These are phyloP conservation scores for Dunckerocampus dactyliophorus DNA, from an alignment of 2,113 vertebrate genomes.

Conservation along the genomic window DNA sequence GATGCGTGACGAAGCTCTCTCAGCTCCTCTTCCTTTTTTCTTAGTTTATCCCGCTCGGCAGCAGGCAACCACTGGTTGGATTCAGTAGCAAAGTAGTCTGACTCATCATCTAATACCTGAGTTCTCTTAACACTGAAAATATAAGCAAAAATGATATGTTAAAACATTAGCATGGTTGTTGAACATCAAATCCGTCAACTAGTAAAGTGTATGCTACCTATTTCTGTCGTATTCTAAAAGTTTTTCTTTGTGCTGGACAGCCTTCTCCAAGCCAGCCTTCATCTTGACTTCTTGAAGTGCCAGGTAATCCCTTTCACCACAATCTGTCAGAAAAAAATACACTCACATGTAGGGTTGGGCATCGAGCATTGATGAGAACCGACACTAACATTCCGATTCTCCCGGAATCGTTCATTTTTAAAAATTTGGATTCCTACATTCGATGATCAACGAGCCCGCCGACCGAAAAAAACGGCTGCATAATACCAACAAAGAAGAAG, in stretches of 20 bases:
- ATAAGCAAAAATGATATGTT: background rate
- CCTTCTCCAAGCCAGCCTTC: conserved; percentile 85
- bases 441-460: too few relatives aligned
- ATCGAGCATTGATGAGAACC: too few relatives aligned
- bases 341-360: background rate
- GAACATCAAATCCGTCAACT: background rate
- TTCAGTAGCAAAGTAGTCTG: conserved; percentile 91
- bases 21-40: conserved; percentile 84
- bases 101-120: conserved; percentile 93
- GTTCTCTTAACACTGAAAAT: conserved; percentile 83
- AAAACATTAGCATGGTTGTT: too few relatives aligned
- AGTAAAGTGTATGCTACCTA: conserved; percentile 70
- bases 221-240: conserved; percentile 91
- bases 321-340: conserved; percentile 51
- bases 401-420: too few relatives aligned
- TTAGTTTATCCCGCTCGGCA: conserved; percentile 80
- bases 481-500: too few relatives aligned
- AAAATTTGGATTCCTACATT: too few relatives aligned
- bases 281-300: conserved; percentile 79
- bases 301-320: conserved; percentile 72
- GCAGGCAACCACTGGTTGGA: conserved; percentile 95
- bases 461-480: too few relatives aligned
- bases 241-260: conserved; percentile 94
- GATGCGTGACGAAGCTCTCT: conserved; percentile 86
- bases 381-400: too few relatives aligned